Base-by-base conservation (phyloP, 2,888 invertebrate species). In the Phanerotoma sp. region DNA sequence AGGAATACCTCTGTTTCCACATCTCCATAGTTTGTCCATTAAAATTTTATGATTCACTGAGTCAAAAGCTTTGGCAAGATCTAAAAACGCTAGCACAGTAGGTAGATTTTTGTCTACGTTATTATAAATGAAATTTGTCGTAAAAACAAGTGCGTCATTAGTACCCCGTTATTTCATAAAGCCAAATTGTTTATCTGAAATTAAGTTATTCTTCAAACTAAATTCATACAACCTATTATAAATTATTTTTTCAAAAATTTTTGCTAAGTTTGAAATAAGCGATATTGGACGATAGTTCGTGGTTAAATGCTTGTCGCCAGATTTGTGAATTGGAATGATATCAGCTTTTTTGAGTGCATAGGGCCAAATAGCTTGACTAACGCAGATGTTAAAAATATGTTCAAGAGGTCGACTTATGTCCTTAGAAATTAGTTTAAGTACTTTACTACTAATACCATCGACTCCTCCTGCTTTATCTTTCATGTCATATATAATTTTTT, bases 401-500 rank as follows among this genome's bases (percentile, higher is more conserved):
- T n/a, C 35, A 13, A 35, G 35, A 13, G 15, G n/a, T 13, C 35
- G 6, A 35, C 35, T 35, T n/a, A 35, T 35, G n/a, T 35, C 13
- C 7, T n/a, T n/a, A 13, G 15, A 13, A 16, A 45, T 2, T 37
- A 11, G 5, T 16, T 45, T 45, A 10, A 45, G 22, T 9, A 45
- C 16, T 45, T 45, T 45, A 18, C 16, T 18, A 45, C 22, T 45
- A 7, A 45, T 45, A 9, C 15, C 13, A 45, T 45, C 45, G 2
- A 45, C 7, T 10, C 45, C 45, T n/a, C 45, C 45, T n/a, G 45
- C 7, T 45, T 45, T 45, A 16, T 45, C 30, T 44, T 3, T 44
- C 21, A 44, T 11, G 9, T 44, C 18, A 3, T 13, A 16, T 21
- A 22, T 13, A 9, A 44, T 3, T 11, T 10, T 18, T 13, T 16